A percentile compares a stretch with the other conserved stretches of the same genome.
Evolutionary conservation across 2,113 vertebrate species (phyloP).

Genomic region (Motacilla alba): DNA sequence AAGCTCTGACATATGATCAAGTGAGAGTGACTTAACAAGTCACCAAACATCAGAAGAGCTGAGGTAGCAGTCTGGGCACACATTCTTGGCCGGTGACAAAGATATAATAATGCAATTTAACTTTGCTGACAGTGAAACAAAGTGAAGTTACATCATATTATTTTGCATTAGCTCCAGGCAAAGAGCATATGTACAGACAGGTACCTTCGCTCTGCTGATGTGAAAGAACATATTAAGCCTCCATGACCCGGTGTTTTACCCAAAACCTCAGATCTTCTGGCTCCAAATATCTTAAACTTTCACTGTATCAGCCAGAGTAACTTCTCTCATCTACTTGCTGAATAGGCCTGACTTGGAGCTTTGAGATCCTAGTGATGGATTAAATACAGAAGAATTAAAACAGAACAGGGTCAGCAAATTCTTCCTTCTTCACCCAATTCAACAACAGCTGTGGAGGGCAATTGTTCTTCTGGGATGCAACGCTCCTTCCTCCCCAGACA

Average conservation of each 20-base stretch:
- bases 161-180: slow-evolving; percentile 43
- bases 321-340: background rate
- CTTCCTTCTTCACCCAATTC: background rate
- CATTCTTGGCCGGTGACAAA: background rate
- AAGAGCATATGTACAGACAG: slow-evolving; percentile 3
- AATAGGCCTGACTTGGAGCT: background rate
- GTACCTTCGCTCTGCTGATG: background rate
- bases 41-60: slow-evolving; percentile 43
- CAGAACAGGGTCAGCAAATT: background rate
- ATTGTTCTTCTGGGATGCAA: background rate
- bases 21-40: background rate
- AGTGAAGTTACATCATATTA: slow-evolving; percentile 29
- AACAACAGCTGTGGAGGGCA: background rate
- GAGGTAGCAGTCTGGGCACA: slow-evolving; percentile 47
- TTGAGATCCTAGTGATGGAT: background rate
- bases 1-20: slow-evolving; percentile 19
- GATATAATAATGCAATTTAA: slow-evolving; percentile 59
- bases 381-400: background rate
- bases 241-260: background rate
- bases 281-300: background rate
- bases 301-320: background rate
- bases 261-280: background rate
- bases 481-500: background rate
- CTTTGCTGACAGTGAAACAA: slow-evolving; percentile 54
- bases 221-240: background rate